Evolutionary conservation across 2,888 invertebrate species (phyloP).

Genomic region (Aphodius sticticus): DNA sequence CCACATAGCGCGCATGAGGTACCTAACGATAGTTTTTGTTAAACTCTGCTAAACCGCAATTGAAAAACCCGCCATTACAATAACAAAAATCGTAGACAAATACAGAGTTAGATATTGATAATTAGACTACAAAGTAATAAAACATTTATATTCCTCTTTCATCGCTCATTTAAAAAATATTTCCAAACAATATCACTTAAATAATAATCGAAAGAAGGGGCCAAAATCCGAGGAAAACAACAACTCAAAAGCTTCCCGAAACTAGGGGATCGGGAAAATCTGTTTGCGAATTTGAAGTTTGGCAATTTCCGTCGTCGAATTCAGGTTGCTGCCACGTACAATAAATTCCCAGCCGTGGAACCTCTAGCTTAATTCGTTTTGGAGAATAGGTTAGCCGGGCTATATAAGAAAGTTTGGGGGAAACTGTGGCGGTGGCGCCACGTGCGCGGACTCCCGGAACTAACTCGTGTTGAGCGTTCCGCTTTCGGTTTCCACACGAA

Average conservation of each 20-base stretch:
- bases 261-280: not conserved
- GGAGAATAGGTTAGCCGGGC: not conserved
- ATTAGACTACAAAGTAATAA: too few relatives aligned
- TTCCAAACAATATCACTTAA: not conserved
- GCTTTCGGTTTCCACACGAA: not conserved
- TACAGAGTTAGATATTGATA: too few relatives aligned
- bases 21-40: too few relatives aligned
- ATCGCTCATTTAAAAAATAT: not conserved
- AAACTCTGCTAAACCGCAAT: too few relatives aligned
- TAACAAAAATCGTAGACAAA: too few relatives aligned
- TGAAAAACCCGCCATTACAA: too few relatives aligned
- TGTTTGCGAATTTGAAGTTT: slow-evolving; percentile 4
- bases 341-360: not conserved
- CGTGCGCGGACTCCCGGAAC: not conserved
- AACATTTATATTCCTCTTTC: not conserved
- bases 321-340: not conserved
- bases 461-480: not conserved
- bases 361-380: not conserved
- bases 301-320: not conserved
- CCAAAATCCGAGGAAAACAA: not conserved
- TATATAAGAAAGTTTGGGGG: not conserved
- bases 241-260: not conserved
- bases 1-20: too few relatives aligned
- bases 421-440: not conserved
- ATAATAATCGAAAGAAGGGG: not conserved